These are phyloP conservation scores for Chelonus insularis DNA, from an alignment of 1,140 invertebrate genomes.

Conservation along the genomic window DNA sequence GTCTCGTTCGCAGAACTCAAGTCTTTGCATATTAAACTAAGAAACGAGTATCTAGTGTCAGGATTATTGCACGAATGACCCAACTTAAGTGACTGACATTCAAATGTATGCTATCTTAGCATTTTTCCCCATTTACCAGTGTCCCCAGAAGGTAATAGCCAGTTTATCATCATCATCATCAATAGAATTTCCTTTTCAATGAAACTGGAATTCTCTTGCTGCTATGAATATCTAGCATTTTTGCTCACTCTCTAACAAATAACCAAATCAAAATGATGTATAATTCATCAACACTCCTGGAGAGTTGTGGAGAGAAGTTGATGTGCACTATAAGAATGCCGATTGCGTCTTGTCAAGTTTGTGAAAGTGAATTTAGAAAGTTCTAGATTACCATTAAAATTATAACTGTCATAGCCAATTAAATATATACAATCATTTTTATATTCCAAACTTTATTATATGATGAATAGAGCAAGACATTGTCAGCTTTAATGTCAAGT, in stretches of 20 bases:
- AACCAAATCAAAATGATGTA: neutral
- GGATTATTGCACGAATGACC: conserved; percentile 18
- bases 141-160: no score
- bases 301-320: conserved; percentile 1
- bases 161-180: no score
- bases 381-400: neutral
- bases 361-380: conserved; percentile 21
- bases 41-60: neutral
- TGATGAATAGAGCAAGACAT: no score
- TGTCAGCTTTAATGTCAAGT: no score
- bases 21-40: neutral
- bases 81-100: conserved; percentile 13
- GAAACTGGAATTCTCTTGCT: no score
- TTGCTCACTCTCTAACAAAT: no score
- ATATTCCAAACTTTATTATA: no score
- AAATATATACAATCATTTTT: neutral
- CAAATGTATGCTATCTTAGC: neutral
- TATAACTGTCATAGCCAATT: neutral
- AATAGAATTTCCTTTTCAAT: no score
- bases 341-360: conserved; percentile 12
- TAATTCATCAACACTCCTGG: conserved; percentile 1
- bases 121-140: no score
- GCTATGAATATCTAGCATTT: no score
- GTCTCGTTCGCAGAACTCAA: neutral
- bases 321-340: conserved; percentile 8